Evolutionary conservation across 2,113 vertebrate genomes (phyloP), one percentile per base, ranked within the genome.

Genomic region (Tamias sibiricus): DNA sequence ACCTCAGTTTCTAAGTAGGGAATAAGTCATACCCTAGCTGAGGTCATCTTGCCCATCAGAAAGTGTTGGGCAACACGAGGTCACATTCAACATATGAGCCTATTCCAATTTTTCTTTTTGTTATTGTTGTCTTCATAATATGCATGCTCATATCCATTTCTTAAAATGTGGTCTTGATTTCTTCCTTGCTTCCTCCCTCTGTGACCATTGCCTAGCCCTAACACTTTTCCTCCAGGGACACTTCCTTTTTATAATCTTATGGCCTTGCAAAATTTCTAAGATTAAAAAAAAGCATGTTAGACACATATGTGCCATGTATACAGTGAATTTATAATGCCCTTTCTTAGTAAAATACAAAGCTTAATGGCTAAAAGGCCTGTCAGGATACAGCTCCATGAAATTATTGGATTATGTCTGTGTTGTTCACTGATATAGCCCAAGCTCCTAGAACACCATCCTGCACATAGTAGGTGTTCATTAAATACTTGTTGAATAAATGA

Each of bases 1-100:
- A 98, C 96, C 94, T 97, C 94, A 87, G 92, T 96, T 96, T 98
- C 82, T 97, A 96, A 98, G 97, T 87, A 87, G 68, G 66, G 44
- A 94, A 35, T 74, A 97, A 97, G 97, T 98, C 97, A 97, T 93
- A 97, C 93, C 79, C 95, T 87, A 72, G 71, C 71, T 96, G 92
- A 96, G 89, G 95, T 98, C 97, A 93, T 96, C 47, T 32, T 68
- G 26, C 81, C 97, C 86, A 86, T 97, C 26, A 2, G 66, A 84
- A 97, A 90, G 44, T 66, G 59, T 40, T 57, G 92, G 42, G 49
- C 59, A 96, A 95, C 62, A 95, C 74, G 35, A 69, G 87, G 22
- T 68, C 37, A 92, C 28, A 81, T 91, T 90, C 74, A 91, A 96
- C 97, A 97, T 80, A 35, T 37, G 10, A 82, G 71, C 4, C 47